A percentile compares a stretch with the other conserved stretches of the same genome.
phyloP scores from a whole-genome alignment of 2,113 vertebrate species.

The Ceuthmochares aereus region DNA sequence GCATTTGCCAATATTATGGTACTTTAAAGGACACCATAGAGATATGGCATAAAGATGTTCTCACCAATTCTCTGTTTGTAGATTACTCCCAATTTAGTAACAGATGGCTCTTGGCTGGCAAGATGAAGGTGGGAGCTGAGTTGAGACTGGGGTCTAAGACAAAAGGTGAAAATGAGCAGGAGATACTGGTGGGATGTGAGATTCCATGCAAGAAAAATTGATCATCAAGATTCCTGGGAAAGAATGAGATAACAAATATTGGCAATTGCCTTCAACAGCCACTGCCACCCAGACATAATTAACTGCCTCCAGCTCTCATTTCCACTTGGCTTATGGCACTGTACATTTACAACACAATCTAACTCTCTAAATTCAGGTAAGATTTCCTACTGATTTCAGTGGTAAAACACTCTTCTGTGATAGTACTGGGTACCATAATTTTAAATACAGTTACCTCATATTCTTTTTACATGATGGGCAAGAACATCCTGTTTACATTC shows the following conservation, averaged over 20 bases:
- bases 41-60: neutral
- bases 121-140: accelerated
- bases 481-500: accelerated
- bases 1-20: accelerated
- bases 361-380: neutral
- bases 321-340: accelerated
- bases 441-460: neutral
- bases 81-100: neutral
- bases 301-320: neutral
- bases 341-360: neutral
- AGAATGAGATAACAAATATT: accelerated
- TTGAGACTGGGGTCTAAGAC: neutral
- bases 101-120: accelerated
- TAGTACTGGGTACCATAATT: neutral
- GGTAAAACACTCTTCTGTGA: neutral
- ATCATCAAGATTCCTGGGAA: neutral
- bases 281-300: accelerated
- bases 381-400: neutral
- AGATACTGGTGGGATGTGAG: accelerated
- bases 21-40: neutral
- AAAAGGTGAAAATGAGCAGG: neutral
- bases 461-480: neutral
- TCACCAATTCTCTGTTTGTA: neutral
- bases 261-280: neutral
- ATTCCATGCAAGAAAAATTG: accelerated